Conservation (phyloP, 2,888 invertebrate genomes). For the Pseudanteris insignis region DNA sequence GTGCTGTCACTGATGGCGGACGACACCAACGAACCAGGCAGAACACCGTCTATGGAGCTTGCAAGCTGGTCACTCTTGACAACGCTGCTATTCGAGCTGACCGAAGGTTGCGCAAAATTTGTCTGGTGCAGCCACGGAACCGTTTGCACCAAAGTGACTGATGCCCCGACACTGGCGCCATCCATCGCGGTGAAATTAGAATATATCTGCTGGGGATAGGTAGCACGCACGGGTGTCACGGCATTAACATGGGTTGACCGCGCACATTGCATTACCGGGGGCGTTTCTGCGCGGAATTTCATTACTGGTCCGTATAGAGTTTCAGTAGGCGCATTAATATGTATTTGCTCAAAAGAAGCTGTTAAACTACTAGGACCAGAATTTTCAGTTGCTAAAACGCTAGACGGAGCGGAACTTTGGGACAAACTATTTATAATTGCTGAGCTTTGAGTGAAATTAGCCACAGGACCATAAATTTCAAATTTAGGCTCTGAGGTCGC, state of each 20-base stretch:
- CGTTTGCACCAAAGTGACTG: constrained; percentile 53
- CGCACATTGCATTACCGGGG: constrained; percentile 49
- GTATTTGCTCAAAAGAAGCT: constrained; percentile 23
- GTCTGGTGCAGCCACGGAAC: constrained; percentile 56
- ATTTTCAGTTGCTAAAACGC: constrained; percentile 50
- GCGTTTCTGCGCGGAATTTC: constrained; percentile 59
- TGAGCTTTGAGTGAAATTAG: constrained; percentile 63
- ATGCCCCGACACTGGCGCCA: constrained; percentile 8
- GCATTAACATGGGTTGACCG: constrained; percentile 50
- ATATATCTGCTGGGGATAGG: constrained; percentile 60
- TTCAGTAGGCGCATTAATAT: constrained; percentile 47
- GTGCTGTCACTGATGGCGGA: constrained; percentile 52
- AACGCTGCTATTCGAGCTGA: constrained; percentile 4
- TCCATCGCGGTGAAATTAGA: constrained; percentile 52
- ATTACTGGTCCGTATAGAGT: constrained; percentile 64
- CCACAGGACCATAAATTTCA: constrained; percentile 63
- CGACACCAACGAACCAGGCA: constrained; percentile 52
- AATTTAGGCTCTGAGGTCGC: constrained; percentile 52
- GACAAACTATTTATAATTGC: constrained; percentile 63
- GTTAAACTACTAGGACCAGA: constrained; percentile 31
- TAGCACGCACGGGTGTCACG: constrained; percentile 50
- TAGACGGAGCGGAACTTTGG: constrained; percentile 57
- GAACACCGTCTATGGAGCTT: constrained; percentile 54
- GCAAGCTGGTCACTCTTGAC: constrained; percentile 18
- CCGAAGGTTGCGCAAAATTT: constrained; percentile 17